Evolutionary conservation across 2,797 vertebrate genomes (phyloP), one percentile per base, ranked within the genome.

Genomic region (Heteromormyrus szaboi): DNA sequence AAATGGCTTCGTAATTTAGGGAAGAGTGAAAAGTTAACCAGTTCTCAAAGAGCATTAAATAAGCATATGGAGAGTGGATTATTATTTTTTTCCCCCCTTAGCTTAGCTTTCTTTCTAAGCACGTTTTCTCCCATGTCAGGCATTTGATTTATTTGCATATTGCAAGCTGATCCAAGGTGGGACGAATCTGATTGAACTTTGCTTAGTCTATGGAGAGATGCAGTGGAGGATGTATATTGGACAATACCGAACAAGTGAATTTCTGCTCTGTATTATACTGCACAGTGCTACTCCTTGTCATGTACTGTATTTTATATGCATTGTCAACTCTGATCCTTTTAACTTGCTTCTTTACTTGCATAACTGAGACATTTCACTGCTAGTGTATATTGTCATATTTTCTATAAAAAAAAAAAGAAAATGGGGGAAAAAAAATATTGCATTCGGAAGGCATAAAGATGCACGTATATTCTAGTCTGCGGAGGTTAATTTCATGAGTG

Each of bases 281-380:
- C 93, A 93, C 94, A 96, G 96, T 96, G 96, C 96, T 96, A 95
- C 94, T 96, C 95, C 95, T 96, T 94, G 95, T 97, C 95, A 95
- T 96, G 96, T 97, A 98, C 96, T 97, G 97, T 98, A 97, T 97
- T 97, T 97, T 97, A 96, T 97, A 98, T 97, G 95, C 97, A 96
- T 97, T 94, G 92, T 53, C 29, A 83, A 79, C 89, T 88, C 65
- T 90, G 93, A 92, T 93, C 90, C 93, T 93, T 94, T 94, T 93
- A 91, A 94, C 90, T 93, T 93, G 83, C 88, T 87, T 48, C 76
- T 93, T 91, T 95, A 94, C 92, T 90, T 91, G 93, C 96, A 95
- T 96, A 95, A 97, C 96, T 95, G 95, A 97, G 33, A 95, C 96
- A 96, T 94, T 97, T 96, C 95, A 96, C 97, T 98, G 97, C 96